Percentiles rank a stretch among this genome's conserved stretches.
Conservation (phyloP, 1,140 invertebrate genomes). For the Rhynchophorus ferrugineus region DNA sequence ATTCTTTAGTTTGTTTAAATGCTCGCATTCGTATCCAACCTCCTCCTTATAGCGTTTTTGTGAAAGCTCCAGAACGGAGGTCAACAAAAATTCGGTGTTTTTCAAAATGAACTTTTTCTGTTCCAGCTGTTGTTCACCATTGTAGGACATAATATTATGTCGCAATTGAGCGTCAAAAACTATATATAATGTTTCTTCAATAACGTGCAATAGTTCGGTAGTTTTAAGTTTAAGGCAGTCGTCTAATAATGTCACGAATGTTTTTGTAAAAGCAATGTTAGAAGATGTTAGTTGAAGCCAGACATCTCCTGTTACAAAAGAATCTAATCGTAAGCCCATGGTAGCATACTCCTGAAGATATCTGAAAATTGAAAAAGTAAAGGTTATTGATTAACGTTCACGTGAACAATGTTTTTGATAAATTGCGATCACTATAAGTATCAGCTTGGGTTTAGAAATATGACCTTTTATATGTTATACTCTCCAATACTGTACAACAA, state of each 20-base stretch:
- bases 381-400: neutral
- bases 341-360: slow-evolving; percentile 52
- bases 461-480: too few relatives aligned
- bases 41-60: slow-evolving; percentile 43
- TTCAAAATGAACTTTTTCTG: slow-evolving; percentile 47
- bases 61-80: slow-evolving; percentile 44
- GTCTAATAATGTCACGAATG: slow-evolving; percentile 56
- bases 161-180: slow-evolving; percentile 60
- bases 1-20: slow-evolving; percentile 35
- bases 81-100: slow-evolving; percentile 50
- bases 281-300: slow-evolving; percentile 64
- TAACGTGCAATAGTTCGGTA: slow-evolving; percentile 53
- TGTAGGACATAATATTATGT: slow-evolving; percentile 53
- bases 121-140: slow-evolving; percentile 49
- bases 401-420: neutral
- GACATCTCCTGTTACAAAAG: slow-evolving; percentile 53
- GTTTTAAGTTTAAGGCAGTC: slow-evolving; percentile 62
- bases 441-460: too few relatives aligned
- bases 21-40: slow-evolving; percentile 37
- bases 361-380: slow-evolving; percentile 22
- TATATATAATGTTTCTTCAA: slow-evolving; percentile 55
- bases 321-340: slow-evolving; percentile 47
- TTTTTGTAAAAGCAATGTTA: slow-evolving; percentile 61
- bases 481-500: too few relatives aligned
- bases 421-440: too few relatives aligned